phyloP scores from a whole-genome alignment of 64 coral and sea anemone species.

The Acropora yongei region DNA sequence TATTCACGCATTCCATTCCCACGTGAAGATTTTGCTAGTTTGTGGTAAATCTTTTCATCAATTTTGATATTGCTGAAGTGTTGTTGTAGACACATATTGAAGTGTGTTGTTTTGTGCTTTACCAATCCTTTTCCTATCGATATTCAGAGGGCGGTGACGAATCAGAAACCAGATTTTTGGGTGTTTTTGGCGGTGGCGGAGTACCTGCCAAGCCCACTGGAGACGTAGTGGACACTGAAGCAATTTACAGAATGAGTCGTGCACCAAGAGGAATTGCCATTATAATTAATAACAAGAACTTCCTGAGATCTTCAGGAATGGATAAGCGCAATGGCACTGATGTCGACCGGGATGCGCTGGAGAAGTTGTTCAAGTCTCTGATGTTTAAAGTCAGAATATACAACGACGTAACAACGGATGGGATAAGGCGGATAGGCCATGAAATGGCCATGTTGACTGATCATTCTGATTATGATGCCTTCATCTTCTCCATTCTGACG shows the following conservation, averaged over 20 bases:
- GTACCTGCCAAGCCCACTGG: background rate
- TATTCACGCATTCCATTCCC: no score
- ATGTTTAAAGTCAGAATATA: conserved; percentile 79
- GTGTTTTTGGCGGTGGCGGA: background rate
- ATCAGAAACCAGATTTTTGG: conserved; percentile 15
- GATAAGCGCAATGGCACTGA: conserved; percentile 93
- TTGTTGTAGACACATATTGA: background rate
- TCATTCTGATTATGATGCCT: conserved; percentile 76
- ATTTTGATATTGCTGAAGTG: no score
- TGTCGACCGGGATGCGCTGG: conserved; percentile 85
- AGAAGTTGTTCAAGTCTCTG: conserved; percentile 58
- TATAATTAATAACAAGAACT: conserved; percentile 95
- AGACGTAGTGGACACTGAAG: conserved; percentile 36
- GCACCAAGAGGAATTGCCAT: conserved; percentile 79
- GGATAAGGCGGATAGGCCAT: conserved; percentile 69
- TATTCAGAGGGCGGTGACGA: background rate
- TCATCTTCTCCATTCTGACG: conserved; percentile 86
- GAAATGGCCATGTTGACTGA: conserved; percentile 63
- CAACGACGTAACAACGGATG: conserved; percentile 69
- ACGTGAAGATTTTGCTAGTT: no score
- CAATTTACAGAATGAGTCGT: conserved; percentile 78
- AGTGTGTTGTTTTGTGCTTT: background rate
- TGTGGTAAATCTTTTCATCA: no score
- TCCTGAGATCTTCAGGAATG: conserved; percentile 84
- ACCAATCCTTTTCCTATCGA: background rate